A percentile compares a stretch with the other conserved stretches of the same genome.
Conservation (phyloP, 2,113 vertebrate species). For the Menura novaehollandiae region DNA sequence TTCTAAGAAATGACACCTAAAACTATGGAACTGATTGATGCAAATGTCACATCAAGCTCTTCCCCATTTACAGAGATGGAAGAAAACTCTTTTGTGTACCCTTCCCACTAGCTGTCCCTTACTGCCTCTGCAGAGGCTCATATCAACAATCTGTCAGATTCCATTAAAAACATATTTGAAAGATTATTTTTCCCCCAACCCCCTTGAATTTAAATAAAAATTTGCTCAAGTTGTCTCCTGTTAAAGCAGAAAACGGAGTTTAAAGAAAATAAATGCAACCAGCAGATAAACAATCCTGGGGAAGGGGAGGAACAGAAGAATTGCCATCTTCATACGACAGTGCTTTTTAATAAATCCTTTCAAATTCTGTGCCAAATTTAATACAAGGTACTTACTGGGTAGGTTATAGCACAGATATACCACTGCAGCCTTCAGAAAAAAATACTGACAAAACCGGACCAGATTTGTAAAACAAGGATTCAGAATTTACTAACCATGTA, state of each 20-base stretch:
- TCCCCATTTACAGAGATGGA: background rate
- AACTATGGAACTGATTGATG: background rate
- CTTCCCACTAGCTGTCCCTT: background rate
- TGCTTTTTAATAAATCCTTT: background rate
- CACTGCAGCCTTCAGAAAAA: background rate
- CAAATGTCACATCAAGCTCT: background rate
- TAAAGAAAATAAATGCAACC: background rate
- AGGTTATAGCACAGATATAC: background rate
- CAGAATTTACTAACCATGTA: background rate
- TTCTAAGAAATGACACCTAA: background rate
- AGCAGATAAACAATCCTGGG: background rate
- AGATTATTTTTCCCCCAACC: background rate
- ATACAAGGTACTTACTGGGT: background rate
- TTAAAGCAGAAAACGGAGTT: background rate
- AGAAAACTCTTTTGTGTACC: background rate
- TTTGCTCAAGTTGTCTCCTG: background rate
- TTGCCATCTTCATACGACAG: background rate
- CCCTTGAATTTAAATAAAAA: background rate
- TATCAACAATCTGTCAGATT: background rate
- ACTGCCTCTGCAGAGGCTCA: background rate
- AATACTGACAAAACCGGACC: background rate
- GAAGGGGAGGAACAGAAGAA: background rate
- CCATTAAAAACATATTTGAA: background rate
- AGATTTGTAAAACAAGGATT: background rate
- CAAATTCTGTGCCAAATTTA: background rate